phyloP scores from a whole-genome alignment of 2,797 vertebrate species.

The Sparidentex hasta region DNA sequence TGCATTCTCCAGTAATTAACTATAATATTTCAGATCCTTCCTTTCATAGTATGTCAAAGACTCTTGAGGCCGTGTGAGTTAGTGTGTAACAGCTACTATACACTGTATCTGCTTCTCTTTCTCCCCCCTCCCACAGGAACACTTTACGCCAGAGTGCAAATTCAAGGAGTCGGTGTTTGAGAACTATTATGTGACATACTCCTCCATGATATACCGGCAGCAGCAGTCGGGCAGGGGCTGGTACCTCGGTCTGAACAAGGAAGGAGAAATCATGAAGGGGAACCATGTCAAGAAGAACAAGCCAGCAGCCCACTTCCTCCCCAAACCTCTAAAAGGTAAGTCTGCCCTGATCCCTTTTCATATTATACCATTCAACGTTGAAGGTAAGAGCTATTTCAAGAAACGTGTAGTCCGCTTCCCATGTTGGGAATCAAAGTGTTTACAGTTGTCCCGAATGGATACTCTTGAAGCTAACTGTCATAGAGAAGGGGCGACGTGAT shows the following conservation, averaged over 20 bases:
- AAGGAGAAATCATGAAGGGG: constrained; percentile 99
- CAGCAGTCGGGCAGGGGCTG: constrained; percentile 98
- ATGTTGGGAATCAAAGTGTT: not conserved
- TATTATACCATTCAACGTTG: not conserved
- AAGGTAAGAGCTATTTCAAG: not conserved
- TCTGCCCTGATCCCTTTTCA: not conserved
- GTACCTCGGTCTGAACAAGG: constrained; percentile 99
- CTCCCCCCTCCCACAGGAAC: constrained; percentile 87
- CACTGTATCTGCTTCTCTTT: constrained; percentile 42
- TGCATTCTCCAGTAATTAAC: constrained; percentile 52
- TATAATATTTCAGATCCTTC: constrained; percentile 46
- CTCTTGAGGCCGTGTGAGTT: constrained; percentile 46
- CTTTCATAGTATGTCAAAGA: constrained; percentile 41
- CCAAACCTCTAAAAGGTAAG: constrained; percentile 99
- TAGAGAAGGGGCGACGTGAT: not conserved
- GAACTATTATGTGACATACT: constrained; percentile 99
- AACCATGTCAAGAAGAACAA: constrained; percentile 99
- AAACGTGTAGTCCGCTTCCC: not conserved
- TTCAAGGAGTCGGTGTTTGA: constrained; percentile 99
- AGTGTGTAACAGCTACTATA: constrained; percentile 34
- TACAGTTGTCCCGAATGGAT: not conserved
- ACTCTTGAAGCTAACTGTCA: not conserved
- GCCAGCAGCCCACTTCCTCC: constrained; percentile 98
- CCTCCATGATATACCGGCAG: constrained; percentile 99
- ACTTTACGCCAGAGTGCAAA: constrained; percentile 99